Base-by-base conservation (phyloP, 2,797 vertebrate species). In the Natrix natrix region DNA sequence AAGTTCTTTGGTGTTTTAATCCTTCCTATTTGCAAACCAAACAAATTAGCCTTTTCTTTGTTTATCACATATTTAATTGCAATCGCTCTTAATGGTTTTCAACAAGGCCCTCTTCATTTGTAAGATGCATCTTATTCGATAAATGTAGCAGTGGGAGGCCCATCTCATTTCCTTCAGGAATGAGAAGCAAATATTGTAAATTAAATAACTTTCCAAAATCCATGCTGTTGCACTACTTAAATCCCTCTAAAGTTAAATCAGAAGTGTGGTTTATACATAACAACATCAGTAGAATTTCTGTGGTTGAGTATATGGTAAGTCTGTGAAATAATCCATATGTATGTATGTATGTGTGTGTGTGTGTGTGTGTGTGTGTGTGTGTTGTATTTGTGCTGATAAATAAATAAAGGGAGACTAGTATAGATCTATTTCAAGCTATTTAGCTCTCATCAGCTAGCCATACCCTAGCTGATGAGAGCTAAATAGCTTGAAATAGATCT, bases 41-140 rank as follows among this genome's bases (percentile, higher is more conserved):
- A 92, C 83, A 87, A 5, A 11, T 78, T 48, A 74, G 78, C 37
- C 20, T 43, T 93, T 94, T 55, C 61, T 87, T 74, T 78, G 48
- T 48, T 94, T 92, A 92, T 90, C 37, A 87, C 17, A 86, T 56
- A 55, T 90, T 28, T 87, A 87, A 95, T 24, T 91, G 60, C 86
- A 74, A 22, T 60, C 11, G 48, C 48, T 87, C 63, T 13, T 43
- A 8, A 86, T 52, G 37, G 24, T 6, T 48, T 92, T 24, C 55
- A 43, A 69, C 20, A 16, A 37, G 22, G 17, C 24, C 24, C 4
- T 88, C 24, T 87, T 28, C 52, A 74, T 37, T 20, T 0, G 0
- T 37, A 60, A 48, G 32, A 7, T 37, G 8, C 7, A 28, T 86
- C 37, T 57, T 52, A 87, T 56, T 91, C 2, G 17, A 55, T 74